A percentile compares a stretch with the other conserved stretches of the same genome.
phyloP scores from a whole-genome alignment of 1,140 invertebrate species.

The Habropoda laboriosa region DNA sequence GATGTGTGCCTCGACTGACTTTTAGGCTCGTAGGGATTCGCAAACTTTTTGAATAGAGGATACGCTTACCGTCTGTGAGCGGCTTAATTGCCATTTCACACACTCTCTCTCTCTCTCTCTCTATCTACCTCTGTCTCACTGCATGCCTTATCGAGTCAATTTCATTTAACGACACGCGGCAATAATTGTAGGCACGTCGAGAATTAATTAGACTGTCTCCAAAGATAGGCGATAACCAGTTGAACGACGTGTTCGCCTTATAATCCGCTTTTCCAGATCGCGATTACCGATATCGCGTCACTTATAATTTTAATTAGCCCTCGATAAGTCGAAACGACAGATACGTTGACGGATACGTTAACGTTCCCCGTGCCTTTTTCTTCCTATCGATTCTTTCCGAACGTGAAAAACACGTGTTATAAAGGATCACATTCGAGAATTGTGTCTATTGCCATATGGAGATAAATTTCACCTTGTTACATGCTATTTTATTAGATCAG shows the following conservation, averaged over 20 bases:
- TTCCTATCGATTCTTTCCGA: not conserved
- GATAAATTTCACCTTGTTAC: not conserved
- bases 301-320: slow-evolving; percentile 55
- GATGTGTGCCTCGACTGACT: no score
- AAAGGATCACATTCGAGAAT: not conserved
- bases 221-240: slow-evolving; percentile 17
- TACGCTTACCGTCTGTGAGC: not conserved
- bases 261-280: slow-evolving; percentile 35
- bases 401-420: not conserved
- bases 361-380: not conserved
- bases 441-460: not conserved
- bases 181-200: not conserved
- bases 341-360: slow-evolving; percentile 1
- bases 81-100: not conserved
- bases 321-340: slow-evolving; percentile 31
- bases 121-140: not conserved
- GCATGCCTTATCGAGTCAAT: no score
- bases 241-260: slow-evolving; percentile 22
- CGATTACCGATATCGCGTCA: slow-evolving; percentile 33
- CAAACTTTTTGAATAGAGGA: not conserved
- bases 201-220: slow-evolving; percentile 8
- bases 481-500: no score
- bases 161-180: not conserved
- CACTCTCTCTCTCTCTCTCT: no score
- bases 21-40: not conserved